Percentiles rank a stretch among this genome's conserved stretches.
These are phyloP conservation scores for Diogma glabrata DNA, from an alignment of 2,888 invertebrate genomes.

Conservation along the genomic window DNA sequence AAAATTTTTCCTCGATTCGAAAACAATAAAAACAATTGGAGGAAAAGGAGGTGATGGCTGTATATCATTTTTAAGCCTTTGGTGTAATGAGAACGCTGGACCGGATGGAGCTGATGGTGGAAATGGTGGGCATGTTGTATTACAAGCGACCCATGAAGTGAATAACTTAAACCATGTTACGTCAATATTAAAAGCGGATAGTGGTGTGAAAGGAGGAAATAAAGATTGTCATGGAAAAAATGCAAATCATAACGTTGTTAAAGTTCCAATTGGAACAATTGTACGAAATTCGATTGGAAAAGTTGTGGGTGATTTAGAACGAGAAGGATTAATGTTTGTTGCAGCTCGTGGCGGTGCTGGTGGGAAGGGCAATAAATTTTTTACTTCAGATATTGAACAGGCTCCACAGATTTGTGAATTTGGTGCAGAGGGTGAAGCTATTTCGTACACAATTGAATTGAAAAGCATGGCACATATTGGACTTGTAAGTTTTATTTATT, in stretches of 20 bases:
- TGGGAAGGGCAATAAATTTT: constrained; percentile 90
- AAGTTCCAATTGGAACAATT: constrained; percentile 76
- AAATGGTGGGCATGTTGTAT: constrained; percentile 86
- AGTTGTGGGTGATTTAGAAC: constrained; percentile 53
- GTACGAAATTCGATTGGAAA: constrained; percentile 45
- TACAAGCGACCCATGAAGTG: constrained; percentile 53
- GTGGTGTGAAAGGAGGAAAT: constrained; percentile 61
- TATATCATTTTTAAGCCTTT: constrained; percentile 72
- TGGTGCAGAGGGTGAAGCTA: constrained; percentile 73
- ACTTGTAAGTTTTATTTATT: constrained; percentile 40
- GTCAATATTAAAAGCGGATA: constrained; percentile 46
- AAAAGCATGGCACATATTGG: constrained; percentile 92
- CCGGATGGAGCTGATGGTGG: constrained; percentile 98
- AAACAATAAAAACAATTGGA: constrained; percentile 52
- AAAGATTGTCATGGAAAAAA: constrained; percentile 76
- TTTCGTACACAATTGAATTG: constrained; percentile 66
- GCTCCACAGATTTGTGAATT: constrained; percentile 75
- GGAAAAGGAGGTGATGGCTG: constrained; percentile 92
- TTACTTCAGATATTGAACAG: constrained; percentile 64
- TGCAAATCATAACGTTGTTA: constrained; percentile 54
- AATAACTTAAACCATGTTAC: constrained; percentile 59
- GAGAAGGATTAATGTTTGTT: constrained; percentile 67
- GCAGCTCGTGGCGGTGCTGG: constrained; percentile 93
- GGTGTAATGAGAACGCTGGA: constrained; percentile 78
- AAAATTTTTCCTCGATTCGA: constrained; percentile 60